Evolutionary conservation across 2,113 vertebrate species (phyloP).

Genomic region (Anguilla rostrata): DNA sequence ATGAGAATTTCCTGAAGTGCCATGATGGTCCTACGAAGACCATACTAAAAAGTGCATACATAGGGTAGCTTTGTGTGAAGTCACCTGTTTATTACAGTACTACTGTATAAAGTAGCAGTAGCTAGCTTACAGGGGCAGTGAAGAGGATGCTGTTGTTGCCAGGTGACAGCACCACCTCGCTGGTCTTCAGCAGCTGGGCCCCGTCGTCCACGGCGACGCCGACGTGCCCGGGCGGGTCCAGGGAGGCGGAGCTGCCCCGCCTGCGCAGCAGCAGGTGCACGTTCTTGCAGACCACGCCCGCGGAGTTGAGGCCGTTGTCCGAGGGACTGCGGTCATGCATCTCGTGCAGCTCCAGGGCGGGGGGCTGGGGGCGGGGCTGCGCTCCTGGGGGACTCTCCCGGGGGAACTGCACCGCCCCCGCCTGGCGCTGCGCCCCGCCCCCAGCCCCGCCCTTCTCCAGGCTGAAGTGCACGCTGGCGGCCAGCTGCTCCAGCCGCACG

Average conservation of each 20-base stretch:
- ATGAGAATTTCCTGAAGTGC: too few species aligned
- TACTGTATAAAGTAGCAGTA: too few species aligned
- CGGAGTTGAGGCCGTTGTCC: constrained; percentile 79
- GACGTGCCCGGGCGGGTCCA: constrained; percentile 68
- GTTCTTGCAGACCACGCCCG: constrained; percentile 90
- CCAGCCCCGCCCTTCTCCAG: constrained; percentile 78
- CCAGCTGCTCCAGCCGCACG: constrained; percentile 79
- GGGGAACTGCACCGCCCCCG: constrained; percentile 72
- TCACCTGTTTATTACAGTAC: too few species aligned
- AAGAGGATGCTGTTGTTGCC: constrained; percentile 85
- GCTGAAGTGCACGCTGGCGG: constrained; percentile 82
- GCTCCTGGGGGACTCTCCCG: constrained; percentile 40
- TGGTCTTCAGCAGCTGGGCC: constrained; percentile 75
- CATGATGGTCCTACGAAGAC: too few species aligned
- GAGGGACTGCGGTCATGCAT: constrained; percentile 87
- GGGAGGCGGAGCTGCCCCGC: constrained; percentile 72
- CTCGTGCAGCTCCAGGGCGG: constrained; percentile 79
- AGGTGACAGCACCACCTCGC: constrained; percentile 76
- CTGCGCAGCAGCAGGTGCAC: constrained; percentile 84
- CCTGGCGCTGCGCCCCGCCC: constrained; percentile 70
- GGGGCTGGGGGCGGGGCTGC: constrained; percentile 46
- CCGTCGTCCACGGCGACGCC: constrained; percentile 79
- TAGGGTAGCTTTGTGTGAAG: too few species aligned
- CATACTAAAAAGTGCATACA: too few species aligned
- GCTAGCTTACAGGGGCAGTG: constrained; percentile 77